phyloP scores from a whole-genome alignment of 1,140 invertebrate genomes.

The Bombus pyrosoma region DNA sequence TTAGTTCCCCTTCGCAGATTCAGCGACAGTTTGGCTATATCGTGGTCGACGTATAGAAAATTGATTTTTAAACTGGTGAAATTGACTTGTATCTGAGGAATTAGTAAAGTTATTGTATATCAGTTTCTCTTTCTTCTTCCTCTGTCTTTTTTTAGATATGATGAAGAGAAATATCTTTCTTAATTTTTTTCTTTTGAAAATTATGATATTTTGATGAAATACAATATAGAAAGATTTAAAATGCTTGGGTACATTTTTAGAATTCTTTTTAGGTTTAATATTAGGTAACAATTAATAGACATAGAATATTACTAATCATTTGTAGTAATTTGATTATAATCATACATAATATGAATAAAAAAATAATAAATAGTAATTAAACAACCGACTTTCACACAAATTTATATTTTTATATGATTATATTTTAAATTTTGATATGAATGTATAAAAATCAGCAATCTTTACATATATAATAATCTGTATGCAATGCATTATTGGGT shows the following conservation, averaged over 20 bases:
- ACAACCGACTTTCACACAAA: too few species aligned
- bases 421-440: neutral
- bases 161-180: too few species aligned
- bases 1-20: slow-evolving; percentile 35
- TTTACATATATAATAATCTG: neutral
- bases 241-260: too few species aligned
- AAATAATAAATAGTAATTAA: too few species aligned
- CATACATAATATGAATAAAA: too few species aligned
- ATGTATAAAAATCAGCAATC: too few species aligned
- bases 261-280: neutral
- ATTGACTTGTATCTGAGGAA: neutral
- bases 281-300: neutral
- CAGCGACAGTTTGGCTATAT: slow-evolving; percentile 3
- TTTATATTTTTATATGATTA: neutral
- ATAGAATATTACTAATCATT: neutral
- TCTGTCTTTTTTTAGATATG: too few species aligned
- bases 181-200: too few species aligned
- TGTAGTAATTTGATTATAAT: neutral
- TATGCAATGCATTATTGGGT: neutral
- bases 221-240: neutral
- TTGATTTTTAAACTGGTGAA: neutral
- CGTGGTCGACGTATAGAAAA: neutral
- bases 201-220: neutral
- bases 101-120: too few species aligned
- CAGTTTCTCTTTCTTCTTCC: neutral